Conservation (phyloP, 2,888 invertebrate genomes). For the Colostygia pectinataria region DNA sequence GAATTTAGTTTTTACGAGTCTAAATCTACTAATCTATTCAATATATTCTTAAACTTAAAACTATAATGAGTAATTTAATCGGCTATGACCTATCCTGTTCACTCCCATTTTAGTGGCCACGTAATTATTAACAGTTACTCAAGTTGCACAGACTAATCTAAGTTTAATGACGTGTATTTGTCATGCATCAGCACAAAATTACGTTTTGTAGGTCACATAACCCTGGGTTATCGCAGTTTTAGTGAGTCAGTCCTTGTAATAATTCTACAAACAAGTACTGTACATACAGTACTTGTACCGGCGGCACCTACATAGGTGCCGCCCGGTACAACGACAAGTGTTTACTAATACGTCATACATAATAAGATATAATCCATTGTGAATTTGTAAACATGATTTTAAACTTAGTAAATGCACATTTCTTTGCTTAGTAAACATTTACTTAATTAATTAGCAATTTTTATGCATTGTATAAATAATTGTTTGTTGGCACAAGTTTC, state of each 20-base stretch:
- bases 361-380: slow-evolving; percentile 6
- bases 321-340: neutral
- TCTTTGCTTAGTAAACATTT: slow-evolving; percentile 9
- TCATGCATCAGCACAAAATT: too few species aligned
- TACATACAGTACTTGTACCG: neutral
- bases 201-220: slow-evolving; percentile 14
- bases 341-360: slow-evolving; percentile 3
- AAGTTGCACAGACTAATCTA: neutral
- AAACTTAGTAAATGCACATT: neutral
- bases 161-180: too few species aligned
- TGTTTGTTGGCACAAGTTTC: too few species aligned
- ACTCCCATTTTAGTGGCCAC: too few species aligned
- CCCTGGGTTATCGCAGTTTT: too few species aligned
- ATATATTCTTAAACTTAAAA: too few species aligned
- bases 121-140: neutral
- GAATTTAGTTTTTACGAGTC: too few species aligned
- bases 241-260: slow-evolving; percentile 15
- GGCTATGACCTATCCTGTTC: too few species aligned
- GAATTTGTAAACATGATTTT: slow-evolving; percentile 2
- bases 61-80: too few species aligned
- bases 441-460: neutral
- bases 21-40: too few species aligned
- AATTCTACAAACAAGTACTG: slow-evolving; percentile 1
- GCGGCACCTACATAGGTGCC: neutral
- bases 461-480: neutral